A percentile compares a stretch with the other conserved stretches of the same genome.
Conservation (phyloP, 2,888 invertebrate genomes). For the Agrotis exclamationis region DNA sequence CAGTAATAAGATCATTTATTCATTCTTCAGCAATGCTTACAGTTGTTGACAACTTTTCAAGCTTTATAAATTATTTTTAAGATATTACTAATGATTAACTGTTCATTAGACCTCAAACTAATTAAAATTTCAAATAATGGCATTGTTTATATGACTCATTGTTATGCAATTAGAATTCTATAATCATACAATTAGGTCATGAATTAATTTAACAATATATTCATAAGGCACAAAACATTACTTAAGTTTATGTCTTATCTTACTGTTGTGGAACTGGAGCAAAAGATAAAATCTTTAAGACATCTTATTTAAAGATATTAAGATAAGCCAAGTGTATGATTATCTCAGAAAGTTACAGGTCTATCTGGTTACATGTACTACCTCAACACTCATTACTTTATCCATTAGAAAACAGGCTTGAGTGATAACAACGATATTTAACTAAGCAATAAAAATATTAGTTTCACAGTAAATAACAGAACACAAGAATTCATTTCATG, state of each 20-base stretch:
- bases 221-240: background rate
- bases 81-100: background rate
- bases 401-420: conserved; percentile 27
- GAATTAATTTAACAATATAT: background rate
- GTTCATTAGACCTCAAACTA: background rate
- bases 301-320: no score
- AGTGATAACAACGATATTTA: conserved; percentile 23
- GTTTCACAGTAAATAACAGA: conserved; percentile 2
- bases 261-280: background rate
- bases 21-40: background rate
- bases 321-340: conserved; percentile 18
- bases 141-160: conserved; percentile 15
- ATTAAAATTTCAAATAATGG: background rate
- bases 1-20: background rate
- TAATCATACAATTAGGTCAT: background rate
- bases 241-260: background rate
- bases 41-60: background rate
- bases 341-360: conserved; percentile 3
- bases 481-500: conserved; percentile 11
- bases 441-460: conserved; percentile 27
- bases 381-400: conserved; percentile 13
- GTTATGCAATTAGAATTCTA: background rate
- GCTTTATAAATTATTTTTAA: background rate
- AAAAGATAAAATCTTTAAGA: conserved; percentile 31
- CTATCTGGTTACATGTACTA: conserved; percentile 1